A percentile compares a stretch with the other conserved stretches of the same genome.
phyloP scores from a whole-genome alignment of 1,140 invertebrate genomes.

The Neotoxoptera formosana region DNA sequence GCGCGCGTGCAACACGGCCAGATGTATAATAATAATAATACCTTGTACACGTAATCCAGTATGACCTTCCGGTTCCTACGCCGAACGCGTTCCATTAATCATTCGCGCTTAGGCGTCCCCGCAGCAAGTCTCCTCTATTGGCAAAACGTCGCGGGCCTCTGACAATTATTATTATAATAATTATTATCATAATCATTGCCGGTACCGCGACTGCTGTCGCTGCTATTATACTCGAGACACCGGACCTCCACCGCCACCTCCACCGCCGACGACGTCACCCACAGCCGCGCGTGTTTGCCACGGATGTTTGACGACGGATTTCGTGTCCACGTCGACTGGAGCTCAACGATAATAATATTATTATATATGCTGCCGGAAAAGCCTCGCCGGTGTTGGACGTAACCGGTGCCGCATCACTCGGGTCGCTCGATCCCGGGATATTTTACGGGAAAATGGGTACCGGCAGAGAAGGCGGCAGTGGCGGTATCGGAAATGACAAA shows the following conservation, averaged over 20 bases:
- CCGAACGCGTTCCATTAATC: slow-evolving; percentile 1
- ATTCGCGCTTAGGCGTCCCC: not conserved
- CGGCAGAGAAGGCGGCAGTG: not conserved
- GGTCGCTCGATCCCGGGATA: not conserved
- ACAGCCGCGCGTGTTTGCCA: not conserved
- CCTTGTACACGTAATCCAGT: slow-evolving; percentile 8
- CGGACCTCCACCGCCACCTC: not conserved
- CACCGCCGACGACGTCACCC: no score
- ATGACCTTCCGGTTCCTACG: slow-evolving; percentile 17
- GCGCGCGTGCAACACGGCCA: not conserved
- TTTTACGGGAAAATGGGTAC: not conserved
- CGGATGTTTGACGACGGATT: not conserved
- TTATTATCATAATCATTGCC: no score
- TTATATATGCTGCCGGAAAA: not conserved
- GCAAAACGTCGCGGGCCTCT: not conserved
- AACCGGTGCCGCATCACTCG: not conserved
- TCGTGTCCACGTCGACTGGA: not conserved
- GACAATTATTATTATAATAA: not conserved
- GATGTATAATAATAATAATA: no score
- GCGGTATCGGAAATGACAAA: not conserved
- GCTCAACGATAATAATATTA: not conserved
- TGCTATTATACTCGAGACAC: not conserved
- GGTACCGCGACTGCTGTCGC: no score
- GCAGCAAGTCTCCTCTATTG: not conserved
- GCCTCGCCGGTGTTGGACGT: not conserved